Base-by-base conservation (phyloP, 2,797 vertebrate genomes). In the Onychomys torridus region DNA sequence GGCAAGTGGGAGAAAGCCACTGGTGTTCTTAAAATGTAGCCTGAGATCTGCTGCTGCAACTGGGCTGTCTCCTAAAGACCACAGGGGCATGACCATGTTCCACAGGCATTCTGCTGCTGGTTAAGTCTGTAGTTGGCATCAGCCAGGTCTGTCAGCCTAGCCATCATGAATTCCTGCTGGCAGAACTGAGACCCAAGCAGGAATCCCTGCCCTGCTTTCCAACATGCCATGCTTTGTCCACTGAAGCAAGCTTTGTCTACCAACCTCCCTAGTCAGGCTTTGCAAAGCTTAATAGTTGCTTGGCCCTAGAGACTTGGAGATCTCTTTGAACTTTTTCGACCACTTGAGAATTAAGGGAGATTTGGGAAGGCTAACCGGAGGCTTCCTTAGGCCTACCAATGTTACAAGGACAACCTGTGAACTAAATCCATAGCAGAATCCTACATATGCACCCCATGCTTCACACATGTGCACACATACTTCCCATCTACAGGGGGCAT, bases 41-140 rank as follows among this genome's bases (percentile, higher is more conserved):
- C 5, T 19, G 57, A 34, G 49, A 40, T 57, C 25, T 87, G 40
- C 37, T 40, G 34, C 32, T 67, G 11, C 0, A 10, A 16, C 29
- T 76, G 37, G 17, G 3, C 40, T 49, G 12, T n/a, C 9, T 61
- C 43, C 65, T 40, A 27, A n/a, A 71, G 46, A 27, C 59, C 34
- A 5, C 4, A 0, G 10, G 65, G 12, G 19, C n/a, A 2, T 1
- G 12, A 78, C 10, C 29, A 5, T 2, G 19, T 34, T 34, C 19
- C 8, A 59, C 10, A 8, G 46, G 13, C 6, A 0, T 77, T 34
- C 84, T n/a, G 19, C 71, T 55, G 40, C 6, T 27, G 25, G 6
- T 7, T 5, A 40, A 19, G 59, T 37, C 59, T 29, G 11, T 17
- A 65, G n/a, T 49, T 71, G 40, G 55, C 5, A 12, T 34, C 27